These are phyloP conservation scores for Neelides sp. DNA, from an alignment of 1,140 invertebrate species.

Conservation along the genomic window DNA sequence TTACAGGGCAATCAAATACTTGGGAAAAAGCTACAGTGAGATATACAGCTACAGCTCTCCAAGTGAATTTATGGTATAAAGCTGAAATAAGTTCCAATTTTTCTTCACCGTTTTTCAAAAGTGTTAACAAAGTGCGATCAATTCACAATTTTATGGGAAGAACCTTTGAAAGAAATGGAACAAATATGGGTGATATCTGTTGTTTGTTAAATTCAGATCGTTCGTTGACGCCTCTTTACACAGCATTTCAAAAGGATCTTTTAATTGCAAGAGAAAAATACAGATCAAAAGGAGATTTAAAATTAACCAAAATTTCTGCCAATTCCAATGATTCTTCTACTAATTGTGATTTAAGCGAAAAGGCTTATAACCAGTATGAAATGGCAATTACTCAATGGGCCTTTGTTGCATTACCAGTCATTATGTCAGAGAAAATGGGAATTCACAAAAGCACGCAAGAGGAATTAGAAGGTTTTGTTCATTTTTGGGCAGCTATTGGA, in stretches of 20 bases:
- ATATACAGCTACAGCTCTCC: slow-evolving; percentile 8
- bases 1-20: slow-evolving; percentile 6
- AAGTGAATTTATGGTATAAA: slow-evolving; percentile 14
- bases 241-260: neutral
- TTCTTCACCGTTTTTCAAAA: neutral
- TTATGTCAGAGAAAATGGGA: slow-evolving; percentile 34
- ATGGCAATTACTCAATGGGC: slow-evolving; percentile 37
- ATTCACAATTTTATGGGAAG: slow-evolving; percentile 4
- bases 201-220: neutral
- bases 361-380: slow-evolving; percentile 34
- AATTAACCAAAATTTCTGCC: neutral
- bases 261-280: neutral
- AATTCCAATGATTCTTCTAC: neutral
- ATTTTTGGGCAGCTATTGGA: slow-evolving; percentile 38
- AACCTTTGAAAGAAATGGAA: neutral
- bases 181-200: neutral
- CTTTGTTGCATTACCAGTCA: slow-evolving; percentile 35
- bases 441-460: slow-evolving; percentile 25
- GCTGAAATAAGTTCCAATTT: neutral
- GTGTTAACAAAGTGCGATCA: slow-evolving; percentile 1
- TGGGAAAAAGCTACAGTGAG: slow-evolving; percentile 6
- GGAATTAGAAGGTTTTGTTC: slow-evolving; percentile 36
- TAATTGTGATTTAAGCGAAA: neutral
- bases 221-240: neutral
- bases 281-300: neutral